Evolutionary conservation across 2,113 vertebrate genomes (phyloP).

Genomic region (Hemichromis elongatus): DNA sequence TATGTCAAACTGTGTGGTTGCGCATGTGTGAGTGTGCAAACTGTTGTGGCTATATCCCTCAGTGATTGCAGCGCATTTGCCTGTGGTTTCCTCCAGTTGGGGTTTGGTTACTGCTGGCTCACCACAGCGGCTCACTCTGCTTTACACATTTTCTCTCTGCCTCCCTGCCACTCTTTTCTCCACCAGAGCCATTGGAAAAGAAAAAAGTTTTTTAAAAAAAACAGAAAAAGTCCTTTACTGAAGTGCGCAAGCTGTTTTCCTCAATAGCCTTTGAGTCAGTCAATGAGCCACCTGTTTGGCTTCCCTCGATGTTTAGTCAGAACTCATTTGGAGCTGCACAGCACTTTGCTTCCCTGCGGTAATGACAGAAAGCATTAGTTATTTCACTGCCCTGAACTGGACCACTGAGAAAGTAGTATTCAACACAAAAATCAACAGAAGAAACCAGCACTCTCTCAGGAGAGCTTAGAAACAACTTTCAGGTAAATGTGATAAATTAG

Average conservation of each 20-base stretch:
- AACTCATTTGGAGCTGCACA: slow-evolving; percentile 21
- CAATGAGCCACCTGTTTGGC: slow-evolving; percentile 21
- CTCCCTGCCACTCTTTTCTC: not conserved
- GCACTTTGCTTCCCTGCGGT: not conserved
- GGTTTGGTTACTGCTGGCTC: slow-evolving; percentile 2
- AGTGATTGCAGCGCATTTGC: slow-evolving; percentile 36
- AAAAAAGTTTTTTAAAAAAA: not conserved
- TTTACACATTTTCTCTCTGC: not conserved
- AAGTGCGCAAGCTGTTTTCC: not conserved
- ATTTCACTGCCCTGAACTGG: not conserved
- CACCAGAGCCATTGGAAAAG: not conserved
- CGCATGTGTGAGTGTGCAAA: not conserved
- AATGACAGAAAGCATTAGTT: slow-evolving; percentile 2
- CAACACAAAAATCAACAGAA: not conserved
- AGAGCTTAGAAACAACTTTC: not conserved
- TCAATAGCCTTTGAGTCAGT: not conserved
- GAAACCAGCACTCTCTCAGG: not conserved
- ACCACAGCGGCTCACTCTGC: not conserved
- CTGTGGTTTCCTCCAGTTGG: slow-evolving; percentile 21
- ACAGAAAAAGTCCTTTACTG: not conserved
- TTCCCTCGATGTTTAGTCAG: not conserved
- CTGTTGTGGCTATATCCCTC: not conserved
- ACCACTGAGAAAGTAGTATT: not conserved
- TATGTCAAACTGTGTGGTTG: not conserved
- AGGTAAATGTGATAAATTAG: not conserved